phyloP scores from a whole-genome alignment of 1,140 invertebrate species.

The honey bee (Apis mellifera) region DNA sequence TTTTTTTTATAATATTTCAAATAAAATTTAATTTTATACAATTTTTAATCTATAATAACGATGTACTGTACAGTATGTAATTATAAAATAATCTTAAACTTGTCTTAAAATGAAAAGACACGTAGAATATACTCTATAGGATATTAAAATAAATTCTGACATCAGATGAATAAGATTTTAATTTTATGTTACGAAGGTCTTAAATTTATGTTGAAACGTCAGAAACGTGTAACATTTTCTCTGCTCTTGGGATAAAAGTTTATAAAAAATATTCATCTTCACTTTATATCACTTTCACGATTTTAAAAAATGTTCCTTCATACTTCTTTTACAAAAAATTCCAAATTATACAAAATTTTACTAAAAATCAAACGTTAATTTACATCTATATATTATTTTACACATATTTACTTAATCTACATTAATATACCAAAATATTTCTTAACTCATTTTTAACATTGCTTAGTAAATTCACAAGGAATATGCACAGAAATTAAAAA shows the following conservation, averaged over 20 bases:
- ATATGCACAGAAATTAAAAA: too few relatives aligned
- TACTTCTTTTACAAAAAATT: neutral
- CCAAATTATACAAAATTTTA: too few relatives aligned
- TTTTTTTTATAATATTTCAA: too few relatives aligned
- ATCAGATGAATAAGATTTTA: slow-evolving; percentile 14
- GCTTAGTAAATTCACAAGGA: too few relatives aligned
- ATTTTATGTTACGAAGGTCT: slow-evolving; percentile 17
- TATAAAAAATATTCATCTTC: too few relatives aligned
- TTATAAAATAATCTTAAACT: neutral
- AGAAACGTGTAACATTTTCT: neutral
- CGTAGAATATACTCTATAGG: neutral
- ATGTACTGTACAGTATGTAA: neutral
- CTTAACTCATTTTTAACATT: too few relatives aligned
- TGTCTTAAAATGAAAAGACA: neutral
- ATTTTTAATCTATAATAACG: too few relatives aligned
- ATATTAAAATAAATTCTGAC: slow-evolving; percentile 18
- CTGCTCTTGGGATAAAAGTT: neutral
- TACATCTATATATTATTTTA: too few relatives aligned
- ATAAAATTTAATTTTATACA: too few relatives aligned
- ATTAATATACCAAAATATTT: too few relatives aligned
- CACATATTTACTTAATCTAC: too few relatives aligned
- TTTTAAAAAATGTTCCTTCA: neutral
- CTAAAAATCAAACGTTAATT: too few relatives aligned
- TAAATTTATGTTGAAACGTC: neutral
- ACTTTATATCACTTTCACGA: neutral